Percentiles rank a stretch among this genome's conserved stretches.
Evolutionary conservation across 1,140 invertebrate genomes (phyloP).

Genomic region (Lysiphlebus fabarum): DNA sequence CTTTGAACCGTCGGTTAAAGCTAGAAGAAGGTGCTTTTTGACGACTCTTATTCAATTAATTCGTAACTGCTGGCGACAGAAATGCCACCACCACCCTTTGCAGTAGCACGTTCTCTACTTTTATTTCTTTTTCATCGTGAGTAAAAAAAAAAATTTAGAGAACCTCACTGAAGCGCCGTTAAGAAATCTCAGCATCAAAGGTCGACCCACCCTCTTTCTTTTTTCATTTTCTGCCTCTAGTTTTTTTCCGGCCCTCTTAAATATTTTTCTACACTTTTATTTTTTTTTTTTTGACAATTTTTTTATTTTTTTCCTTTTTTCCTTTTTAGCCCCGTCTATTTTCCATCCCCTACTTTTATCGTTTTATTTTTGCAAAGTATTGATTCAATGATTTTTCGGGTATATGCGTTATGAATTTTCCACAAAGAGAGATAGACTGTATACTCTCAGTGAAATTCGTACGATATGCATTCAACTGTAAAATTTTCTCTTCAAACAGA

Average conservation of each 20-base stretch:
- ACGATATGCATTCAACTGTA: conserved; percentile 48
- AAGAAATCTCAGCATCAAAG: conserved; percentile 29
- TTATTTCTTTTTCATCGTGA: conserved; percentile 16
- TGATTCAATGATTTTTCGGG: conserved; percentile 24
- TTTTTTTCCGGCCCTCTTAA: not conserved
- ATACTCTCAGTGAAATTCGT: conserved; percentile 41
- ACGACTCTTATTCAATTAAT: conserved; percentile 47
- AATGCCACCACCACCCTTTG: conserved; percentile 26
- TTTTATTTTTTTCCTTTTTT: not conserved
- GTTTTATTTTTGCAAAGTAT: conserved; percentile 10
- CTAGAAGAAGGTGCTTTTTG: conserved; percentile 19
- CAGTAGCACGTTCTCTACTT: conserved; percentile 9
- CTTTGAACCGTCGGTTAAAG: conserved; percentile 35
- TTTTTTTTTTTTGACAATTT: conserved; percentile 11
- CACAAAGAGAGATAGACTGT: conserved; percentile 9
- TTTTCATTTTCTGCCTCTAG: conserved; percentile 1
- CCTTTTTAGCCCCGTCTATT: not conserved
- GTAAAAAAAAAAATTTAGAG: conserved; percentile 9
- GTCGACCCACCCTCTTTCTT: conserved; percentile 13
- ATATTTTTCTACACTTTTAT: conserved; percentile 10
- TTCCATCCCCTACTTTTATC: not conserved
- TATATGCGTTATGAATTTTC: conserved; percentile 9
- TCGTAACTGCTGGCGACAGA: conserved; percentile 33
- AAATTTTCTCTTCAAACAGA: conserved; percentile 56
- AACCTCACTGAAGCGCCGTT: conserved; percentile 21